These are phyloP conservation scores for Patiria pectinifera DNA, from an alignment of 53 echinoderm and acorn worm species.

Conservation along the genomic window DNA sequence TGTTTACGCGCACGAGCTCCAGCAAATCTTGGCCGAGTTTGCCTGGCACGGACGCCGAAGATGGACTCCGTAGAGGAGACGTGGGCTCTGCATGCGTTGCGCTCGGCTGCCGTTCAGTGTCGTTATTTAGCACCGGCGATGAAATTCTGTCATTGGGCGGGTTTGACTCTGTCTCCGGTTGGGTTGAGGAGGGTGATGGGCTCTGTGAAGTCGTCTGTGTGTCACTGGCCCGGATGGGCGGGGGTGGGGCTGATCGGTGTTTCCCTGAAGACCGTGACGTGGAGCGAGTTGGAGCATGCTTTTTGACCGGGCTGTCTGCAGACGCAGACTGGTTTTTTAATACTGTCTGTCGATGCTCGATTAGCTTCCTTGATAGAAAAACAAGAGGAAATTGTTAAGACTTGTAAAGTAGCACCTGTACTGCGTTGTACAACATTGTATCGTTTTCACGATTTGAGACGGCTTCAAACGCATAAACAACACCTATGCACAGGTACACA, in stretches of 20 bases:
- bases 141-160: background rate
- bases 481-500: too few relatives aligned
- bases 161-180: background rate
- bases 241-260: slow-evolving; percentile 79
- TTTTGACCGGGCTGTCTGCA: background rate
- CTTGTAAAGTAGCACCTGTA: background rate
- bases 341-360: slow-evolving; percentile 85
- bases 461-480: too few relatives aligned
- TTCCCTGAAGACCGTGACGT: slow-evolving; percentile 66
- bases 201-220: background rate
- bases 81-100: background rate
- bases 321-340: slow-evolving; percentile 45
- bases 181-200: background rate
- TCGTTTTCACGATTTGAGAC: too few relatives aligned
- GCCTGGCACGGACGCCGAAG: slow-evolving; percentile 54
- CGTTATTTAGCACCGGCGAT: background rate
- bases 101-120: background rate
- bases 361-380: slow-evolving; percentile 76
- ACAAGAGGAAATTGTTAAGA: background rate
- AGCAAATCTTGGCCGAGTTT: slow-evolving; percentile 82
- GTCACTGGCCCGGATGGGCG: slow-evolving; percentile 67
- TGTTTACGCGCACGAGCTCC: slow-evolving; percentile 85
- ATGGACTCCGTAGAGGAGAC: background rate
- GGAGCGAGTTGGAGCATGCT: slow-evolving; percentile 1
- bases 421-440: background rate